Conservation (phyloP, 2,113 vertebrate species). For the Istiophorus platypterus region DNA sequence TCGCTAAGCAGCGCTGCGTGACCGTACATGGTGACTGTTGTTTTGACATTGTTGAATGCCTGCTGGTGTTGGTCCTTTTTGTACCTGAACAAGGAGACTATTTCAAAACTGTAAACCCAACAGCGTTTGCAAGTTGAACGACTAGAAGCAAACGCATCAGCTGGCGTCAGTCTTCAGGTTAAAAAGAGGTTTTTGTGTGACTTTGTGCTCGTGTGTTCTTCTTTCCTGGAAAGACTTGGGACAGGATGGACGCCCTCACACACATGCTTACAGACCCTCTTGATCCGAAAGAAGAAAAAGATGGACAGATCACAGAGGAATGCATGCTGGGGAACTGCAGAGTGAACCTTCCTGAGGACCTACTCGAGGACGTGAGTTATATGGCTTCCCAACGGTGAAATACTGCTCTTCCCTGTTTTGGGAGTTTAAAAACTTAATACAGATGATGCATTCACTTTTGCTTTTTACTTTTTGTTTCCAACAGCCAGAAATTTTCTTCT, state of each 20-base stretch:
- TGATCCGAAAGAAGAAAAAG: slow-evolving; percentile 88
- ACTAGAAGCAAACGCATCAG: not conserved
- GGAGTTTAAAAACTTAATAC: not conserved
- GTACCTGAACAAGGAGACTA: not conserved
- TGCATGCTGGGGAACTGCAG: slow-evolving; percentile 92
- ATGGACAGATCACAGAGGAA: slow-evolving; percentile 92
- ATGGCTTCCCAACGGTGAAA: not conserved
- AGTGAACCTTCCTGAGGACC: slow-evolving; percentile 93
- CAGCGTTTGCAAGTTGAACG: not conserved
- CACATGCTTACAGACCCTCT: slow-evolving; percentile 94
- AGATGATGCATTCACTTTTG: not conserved
- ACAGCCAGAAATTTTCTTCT: slow-evolving; percentile 96
- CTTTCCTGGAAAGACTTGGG: not conserved
- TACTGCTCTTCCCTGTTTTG: not conserved
- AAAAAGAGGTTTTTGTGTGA: not conserved
- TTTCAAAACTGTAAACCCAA: not conserved
- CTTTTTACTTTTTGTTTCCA: slow-evolving; percentile 26
- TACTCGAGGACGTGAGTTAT: slow-evolving; percentile 94
- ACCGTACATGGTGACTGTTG: slow-evolving; percentile 2
- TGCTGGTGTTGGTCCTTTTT: not conserved
- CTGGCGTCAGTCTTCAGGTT: not conserved
- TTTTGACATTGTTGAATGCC: slow-evolving; percentile 24
- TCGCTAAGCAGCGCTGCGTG: not conserved
- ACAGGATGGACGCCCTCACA: slow-evolving; percentile 91
- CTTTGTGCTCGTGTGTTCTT: not conserved